Percentiles rank a stretch among this genome's conserved stretches.
Evolutionary conservation across 1,140 invertebrate species (phyloP).

Genomic region (Luehdorfia chinensis): DNA sequence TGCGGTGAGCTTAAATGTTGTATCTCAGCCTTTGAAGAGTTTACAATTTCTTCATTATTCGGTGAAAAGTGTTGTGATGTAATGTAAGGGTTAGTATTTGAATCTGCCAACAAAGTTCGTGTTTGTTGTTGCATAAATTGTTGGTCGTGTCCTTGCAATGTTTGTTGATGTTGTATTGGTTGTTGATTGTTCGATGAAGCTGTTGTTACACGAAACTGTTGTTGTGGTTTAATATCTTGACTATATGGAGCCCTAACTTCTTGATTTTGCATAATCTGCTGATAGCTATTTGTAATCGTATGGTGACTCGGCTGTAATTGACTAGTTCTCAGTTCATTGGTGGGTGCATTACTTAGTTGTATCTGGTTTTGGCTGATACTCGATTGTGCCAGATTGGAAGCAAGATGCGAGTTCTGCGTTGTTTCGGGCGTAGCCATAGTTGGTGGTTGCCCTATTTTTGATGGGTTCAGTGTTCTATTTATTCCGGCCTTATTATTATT

Average conservation of each 20-base stretch:
- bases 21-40: neutral
- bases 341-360: neutral
- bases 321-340: neutral
- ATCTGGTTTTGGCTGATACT: neutral
- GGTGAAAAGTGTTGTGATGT: neutral
- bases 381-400: neutral
- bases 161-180: conserved; percentile 15
- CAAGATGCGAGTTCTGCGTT: neutral
- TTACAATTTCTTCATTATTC: neutral
- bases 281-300: too few species aligned
- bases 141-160: conserved; percentile 24
- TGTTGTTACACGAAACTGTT: conserved; percentile 21
- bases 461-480: conserved; percentile 1
- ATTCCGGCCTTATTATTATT: conserved; percentile 22
- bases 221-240: conserved; percentile 24
- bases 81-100: conserved; percentile 30
- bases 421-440: neutral
- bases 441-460: neutral
- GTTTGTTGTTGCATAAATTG: conserved; percentile 20
- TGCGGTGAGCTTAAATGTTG: conserved; percentile 6
- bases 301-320: too few species aligned
- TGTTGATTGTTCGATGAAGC: conserved; percentile 21
- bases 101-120: neutral
- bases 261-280: neutral
- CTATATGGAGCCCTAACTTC: conserved; percentile 1